These are phyloP conservation scores for Patiria pectinifera DNA, from an alignment of 53 echinoderm and acorn worm species.

Conservation along the genomic window DNA sequence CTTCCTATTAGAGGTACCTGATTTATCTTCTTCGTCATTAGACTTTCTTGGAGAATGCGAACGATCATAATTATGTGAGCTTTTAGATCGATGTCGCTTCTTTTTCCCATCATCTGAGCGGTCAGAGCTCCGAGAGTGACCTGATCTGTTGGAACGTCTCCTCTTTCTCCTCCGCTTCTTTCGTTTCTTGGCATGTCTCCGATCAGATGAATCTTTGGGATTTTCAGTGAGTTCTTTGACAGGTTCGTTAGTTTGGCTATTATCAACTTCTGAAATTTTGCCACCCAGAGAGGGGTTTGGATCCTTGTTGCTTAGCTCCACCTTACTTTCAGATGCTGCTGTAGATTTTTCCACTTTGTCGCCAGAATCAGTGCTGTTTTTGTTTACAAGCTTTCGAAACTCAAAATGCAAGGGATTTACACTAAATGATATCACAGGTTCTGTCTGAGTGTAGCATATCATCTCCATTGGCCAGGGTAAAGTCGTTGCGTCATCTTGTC, in stretches of 20 bases:
- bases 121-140: constrained; percentile 32
- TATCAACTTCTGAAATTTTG: background rate
- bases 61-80: constrained; percentile 62
- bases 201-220: constrained; percentile 49
- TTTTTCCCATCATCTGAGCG: constrained; percentile 64
- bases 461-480: constrained; percentile 90
- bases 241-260: background rate
- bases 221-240: background rate
- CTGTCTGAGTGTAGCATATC: constrained; percentile 70
- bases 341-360: constrained; percentile 23
- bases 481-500: constrained; percentile 80
- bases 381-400: constrained; percentile 72
- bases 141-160: constrained; percentile 33
- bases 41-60: constrained; percentile 56
- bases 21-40: constrained; percentile 67
- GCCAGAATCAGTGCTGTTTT: constrained; percentile 22
- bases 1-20: constrained; percentile 67
- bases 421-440: constrained; percentile 82
- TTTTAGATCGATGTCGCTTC: constrained; percentile 56
- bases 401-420: constrained; percentile 92
- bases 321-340: constrained; percentile 14
- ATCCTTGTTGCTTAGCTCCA: constrained; percentile 15
- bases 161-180: constrained; percentile 55
- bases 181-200: constrained; percentile 40
- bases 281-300: background rate